Conservation (phyloP, 2,888 invertebrate genomes). For the Salpingus planirostris region DNA sequence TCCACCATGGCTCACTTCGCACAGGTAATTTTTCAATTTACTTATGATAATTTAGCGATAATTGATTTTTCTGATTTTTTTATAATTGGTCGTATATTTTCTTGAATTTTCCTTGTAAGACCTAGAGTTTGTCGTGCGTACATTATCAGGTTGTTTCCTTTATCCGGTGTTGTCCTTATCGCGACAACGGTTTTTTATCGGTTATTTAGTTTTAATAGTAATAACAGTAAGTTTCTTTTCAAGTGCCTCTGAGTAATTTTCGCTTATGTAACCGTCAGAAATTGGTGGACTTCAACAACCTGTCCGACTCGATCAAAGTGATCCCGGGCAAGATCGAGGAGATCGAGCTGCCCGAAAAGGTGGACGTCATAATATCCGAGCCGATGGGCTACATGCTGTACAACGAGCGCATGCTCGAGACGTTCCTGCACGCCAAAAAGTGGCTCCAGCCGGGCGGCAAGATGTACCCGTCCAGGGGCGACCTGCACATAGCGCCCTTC, state of each 20-base stretch:
- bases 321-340: slow-evolving; percentile 97
- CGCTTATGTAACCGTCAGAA: too few relatives aligned
- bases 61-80: too few relatives aligned
- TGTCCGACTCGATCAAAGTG: slow-evolving; percentile 80
- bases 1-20: slow-evolving; percentile 98
- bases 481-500: slow-evolving; percentile 95
- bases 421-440: slow-evolving; percentile 96
- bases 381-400: slow-evolving; percentile 99
- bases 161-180: too few relatives aligned
- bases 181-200: too few relatives aligned
- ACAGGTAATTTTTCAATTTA: slow-evolving; percentile 54
- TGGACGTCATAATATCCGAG: slow-evolving; percentile 96
- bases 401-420: slow-evolving; percentile 98
- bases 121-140: too few relatives aligned
- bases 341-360: slow-evolving; percentile 87
- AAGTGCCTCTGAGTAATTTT: too few relatives aligned
- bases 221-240: too few relatives aligned
- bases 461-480: slow-evolving; percentile 97
- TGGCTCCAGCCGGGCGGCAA: slow-evolving; percentile 89
- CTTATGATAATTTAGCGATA: too few relatives aligned
- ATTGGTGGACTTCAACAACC: slow-evolving; percentile 81
- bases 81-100: too few relatives aligned
- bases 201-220: too few relatives aligned
- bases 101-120: too few relatives aligned
- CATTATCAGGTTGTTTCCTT: too few relatives aligned